These are phyloP conservation scores for Leptothorax acervorum DNA, from an alignment of 2,888 invertebrate species.

Conservation along the genomic window DNA sequence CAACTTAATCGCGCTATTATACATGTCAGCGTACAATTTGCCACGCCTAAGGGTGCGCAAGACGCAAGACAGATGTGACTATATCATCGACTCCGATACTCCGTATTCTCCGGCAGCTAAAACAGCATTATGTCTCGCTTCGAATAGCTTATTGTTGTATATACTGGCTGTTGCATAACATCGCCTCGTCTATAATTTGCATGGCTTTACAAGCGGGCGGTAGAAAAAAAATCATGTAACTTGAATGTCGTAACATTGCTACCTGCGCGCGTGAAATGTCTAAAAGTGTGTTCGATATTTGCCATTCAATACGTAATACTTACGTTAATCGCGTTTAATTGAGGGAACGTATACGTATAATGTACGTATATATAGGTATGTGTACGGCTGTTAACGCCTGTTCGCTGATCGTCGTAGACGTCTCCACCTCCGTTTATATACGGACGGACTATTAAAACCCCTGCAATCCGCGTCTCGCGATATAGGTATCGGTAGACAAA, in stretches of 20 bases:
- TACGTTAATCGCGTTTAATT: conserved; percentile 19
- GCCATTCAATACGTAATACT: background rate
- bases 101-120: conserved; percentile 60
- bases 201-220: background rate
- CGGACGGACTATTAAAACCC: background rate
- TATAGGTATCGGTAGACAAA: conserved; percentile 47
- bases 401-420: background rate
- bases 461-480: background rate
- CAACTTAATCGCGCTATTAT: conserved; percentile 65
- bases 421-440: conserved; percentile 11
- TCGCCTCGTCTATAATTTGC: conserved; percentile 51
- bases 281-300: background rate
- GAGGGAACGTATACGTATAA: background rate
- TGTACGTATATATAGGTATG: background rate
- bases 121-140: conserved; percentile 57
- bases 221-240: conserved; percentile 46
- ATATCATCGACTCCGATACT: conserved; percentile 54
- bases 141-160: conserved; percentile 58
- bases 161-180: conserved; percentile 53
- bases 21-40: conserved; percentile 65
- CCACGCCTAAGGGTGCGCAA: conserved; percentile 60
- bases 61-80: conserved; percentile 62
- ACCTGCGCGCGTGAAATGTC: background rate
- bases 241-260: conserved; percentile 8
- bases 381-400: conserved; percentile 16